Conservation (phyloP, 2,113 vertebrate genomes). For the Solenodon paradoxus region DNA sequence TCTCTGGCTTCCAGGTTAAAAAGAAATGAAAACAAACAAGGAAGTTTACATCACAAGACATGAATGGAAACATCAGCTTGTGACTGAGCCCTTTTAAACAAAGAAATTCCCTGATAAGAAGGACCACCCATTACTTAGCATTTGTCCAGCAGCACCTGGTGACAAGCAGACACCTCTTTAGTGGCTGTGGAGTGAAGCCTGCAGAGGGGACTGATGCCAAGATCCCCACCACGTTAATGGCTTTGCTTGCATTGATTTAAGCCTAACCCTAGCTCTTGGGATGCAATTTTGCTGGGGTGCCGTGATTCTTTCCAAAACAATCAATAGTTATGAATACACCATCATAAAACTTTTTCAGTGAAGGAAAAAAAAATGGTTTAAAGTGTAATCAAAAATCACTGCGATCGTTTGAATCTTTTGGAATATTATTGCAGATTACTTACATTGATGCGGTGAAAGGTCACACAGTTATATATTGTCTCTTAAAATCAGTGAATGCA, state of each 20-base stretch:
- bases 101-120: constrained; percentile 75
- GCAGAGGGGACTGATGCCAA: constrained; percentile 58
- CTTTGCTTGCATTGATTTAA: constrained; percentile 76
- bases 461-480: constrained; percentile 70
- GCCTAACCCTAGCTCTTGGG: constrained; percentile 37
- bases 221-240: constrained; percentile 44
- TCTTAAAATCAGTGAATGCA: constrained; percentile 82
- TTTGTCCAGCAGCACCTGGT: constrained; percentile 75
- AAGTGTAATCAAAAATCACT: constrained; percentile 75
- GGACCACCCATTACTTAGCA: constrained; percentile 59
- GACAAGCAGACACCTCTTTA: constrained; percentile 65
- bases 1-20: constrained; percentile 64
- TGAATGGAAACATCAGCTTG: constrained; percentile 74
- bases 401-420: constrained; percentile 65
- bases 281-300: constrained; percentile 53
- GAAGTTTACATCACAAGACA: constrained; percentile 78
- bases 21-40: constrained; percentile 81
- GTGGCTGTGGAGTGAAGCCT: constrained; percentile 54
- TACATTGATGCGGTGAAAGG: constrained; percentile 75
- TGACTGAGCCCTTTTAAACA: constrained; percentile 78
- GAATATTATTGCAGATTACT: constrained; percentile 63
- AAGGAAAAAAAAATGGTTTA: constrained; percentile 63
- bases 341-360: constrained; percentile 64
- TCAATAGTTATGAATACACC: constrained; percentile 64
- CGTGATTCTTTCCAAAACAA: constrained; percentile 59